Evolutionary conservation across 2,888 invertebrate genomes (phyloP).

Genomic region (Parnassius apollo): DNA sequence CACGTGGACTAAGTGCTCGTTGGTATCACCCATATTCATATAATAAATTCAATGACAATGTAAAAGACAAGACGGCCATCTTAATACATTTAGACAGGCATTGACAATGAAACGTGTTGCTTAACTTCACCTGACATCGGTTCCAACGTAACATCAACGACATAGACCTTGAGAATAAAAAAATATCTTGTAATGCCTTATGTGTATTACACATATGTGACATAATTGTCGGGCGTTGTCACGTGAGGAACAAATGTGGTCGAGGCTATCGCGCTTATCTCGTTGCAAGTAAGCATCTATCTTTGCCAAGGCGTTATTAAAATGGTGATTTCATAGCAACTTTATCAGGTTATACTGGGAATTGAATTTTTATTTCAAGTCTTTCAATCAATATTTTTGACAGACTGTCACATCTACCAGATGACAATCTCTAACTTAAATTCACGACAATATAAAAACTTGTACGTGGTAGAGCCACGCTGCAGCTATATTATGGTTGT

Average conservation of each 20-base stretch:
- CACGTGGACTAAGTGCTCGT: too few relatives aligned
- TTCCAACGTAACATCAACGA: conserved; percentile 5
- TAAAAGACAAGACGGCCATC: background rate
- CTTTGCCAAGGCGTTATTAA: background rate
- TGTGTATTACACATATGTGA: conserved; percentile 11
- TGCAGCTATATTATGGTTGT: too few relatives aligned
- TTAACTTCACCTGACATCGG: conserved; percentile 11
- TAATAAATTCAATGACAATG: too few relatives aligned
- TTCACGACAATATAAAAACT: too few relatives aligned
- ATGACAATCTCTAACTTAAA: too few relatives aligned
- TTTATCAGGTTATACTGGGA: too few relatives aligned
- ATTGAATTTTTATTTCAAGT: too few relatives aligned
- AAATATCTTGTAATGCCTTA: conserved; percentile 16
- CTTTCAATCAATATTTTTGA: too few relatives aligned
- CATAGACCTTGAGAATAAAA: conserved; percentile 17
- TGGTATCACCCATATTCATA: too few relatives aligned
- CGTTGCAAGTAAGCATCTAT: background rate
- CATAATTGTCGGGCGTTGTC: conserved; percentile 6
- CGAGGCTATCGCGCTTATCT: conserved; percentile 3
- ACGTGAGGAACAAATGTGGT: conserved; percentile 17
- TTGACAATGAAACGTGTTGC: conserved; percentile 17
- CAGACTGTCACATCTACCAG: too few relatives aligned
- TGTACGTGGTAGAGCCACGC: too few relatives aligned
- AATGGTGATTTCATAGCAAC: too few relatives aligned
- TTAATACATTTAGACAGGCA: conserved; percentile 3